Evolutionary conservation across 2,797 vertebrate genomes (phyloP), one percentile per base, ranked within the genome.

Genomic region (Arnoldichthys spilopterus): DNA sequence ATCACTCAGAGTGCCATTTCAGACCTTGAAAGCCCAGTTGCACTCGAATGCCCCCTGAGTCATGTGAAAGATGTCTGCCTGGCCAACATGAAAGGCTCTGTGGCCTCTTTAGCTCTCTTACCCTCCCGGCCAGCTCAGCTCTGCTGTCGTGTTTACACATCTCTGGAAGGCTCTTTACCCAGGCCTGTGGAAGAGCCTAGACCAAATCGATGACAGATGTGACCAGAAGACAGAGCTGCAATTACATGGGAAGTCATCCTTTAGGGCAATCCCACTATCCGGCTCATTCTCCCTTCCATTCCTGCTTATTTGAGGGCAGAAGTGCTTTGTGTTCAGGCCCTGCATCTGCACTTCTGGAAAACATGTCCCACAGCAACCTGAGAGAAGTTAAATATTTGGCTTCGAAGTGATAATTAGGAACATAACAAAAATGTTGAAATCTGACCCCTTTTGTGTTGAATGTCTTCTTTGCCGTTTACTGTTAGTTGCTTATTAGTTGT

Each of bases 171-270:
- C 47, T 74, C 72, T 82, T 77, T 45, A 71, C 70, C 40, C 67
- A 62, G 59, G 73, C 28, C 63, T 43, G 69, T 24, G 37, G 79
- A 86, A 74, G 56, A 63, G 73, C 58, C 78, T 78, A 43, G 74
- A 69, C 69, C 76, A 70, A 83, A 85, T 67, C 61, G 56, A 78
- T 80, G 74, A 82, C 66, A 61, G 80, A 84, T 85, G 83, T 82
- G 72, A 82, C 77, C 83, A 82, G 69, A 24, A 78, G 58, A 71
- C 49, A 71, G 66, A 72, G 58, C 73, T 54, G 62, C 70, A 84
- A 74, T 83, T 80, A 82, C 69, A 79, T 61, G 68, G 80, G 66
- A 70, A 72, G 51, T 78, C 76, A 74, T 76, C 70, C 78, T 66
- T 76, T 78, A 78, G 70, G 70, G 68, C 51, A 37, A 18, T 68